Percentiles rank a stretch among this genome's conserved stretches.
phyloP scores from a whole-genome alignment of 2,797 vertebrate genomes.

The Pseudopleuronectes americanus region DNA sequence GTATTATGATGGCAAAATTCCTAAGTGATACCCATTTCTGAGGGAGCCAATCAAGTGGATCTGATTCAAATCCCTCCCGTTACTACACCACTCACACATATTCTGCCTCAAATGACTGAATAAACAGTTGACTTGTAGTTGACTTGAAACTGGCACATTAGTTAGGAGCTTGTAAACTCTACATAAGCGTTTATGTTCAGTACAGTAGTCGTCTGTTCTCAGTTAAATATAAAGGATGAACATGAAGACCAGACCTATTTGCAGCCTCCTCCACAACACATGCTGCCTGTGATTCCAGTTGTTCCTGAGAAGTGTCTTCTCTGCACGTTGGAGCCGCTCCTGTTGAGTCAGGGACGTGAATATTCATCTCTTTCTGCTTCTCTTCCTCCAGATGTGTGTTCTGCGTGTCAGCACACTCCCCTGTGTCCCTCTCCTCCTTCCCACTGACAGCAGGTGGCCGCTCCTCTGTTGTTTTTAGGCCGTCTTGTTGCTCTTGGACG shows the following conservation, averaged over 20 bases:
- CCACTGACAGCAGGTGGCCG: conserved; percentile 33
- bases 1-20: too few relatives aligned
- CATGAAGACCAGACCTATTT: conserved; percentile 49
- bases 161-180: too few relatives aligned
- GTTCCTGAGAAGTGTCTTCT: conserved; percentile 39
- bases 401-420: conserved; percentile 8
- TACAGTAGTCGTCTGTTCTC: background rate
- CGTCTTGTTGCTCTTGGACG: conserved; percentile 24
- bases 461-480: conserved; percentile 32
- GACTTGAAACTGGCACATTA: too few relatives aligned
- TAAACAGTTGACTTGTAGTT: too few relatives aligned
- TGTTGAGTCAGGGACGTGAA: conserved; percentile 38
- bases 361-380: conserved; percentile 41
- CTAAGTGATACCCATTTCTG: too few relatives aligned
- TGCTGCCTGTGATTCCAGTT: conserved; percentile 47
- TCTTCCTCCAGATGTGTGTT: conserved; percentile 62
- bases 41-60: background rate
- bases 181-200: background rate
- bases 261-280: conserved; percentile 44
- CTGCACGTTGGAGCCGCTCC: conserved; percentile 17
- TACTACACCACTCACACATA: background rate
- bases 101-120: too few relatives aligned
- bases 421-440: conserved; percentile 37
- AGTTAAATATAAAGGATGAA: conserved; percentile 15
- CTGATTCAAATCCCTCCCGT: background rate